phyloP scores from a whole-genome alignment of 2,888 invertebrate genomes.

The Myopa testacea region DNA sequence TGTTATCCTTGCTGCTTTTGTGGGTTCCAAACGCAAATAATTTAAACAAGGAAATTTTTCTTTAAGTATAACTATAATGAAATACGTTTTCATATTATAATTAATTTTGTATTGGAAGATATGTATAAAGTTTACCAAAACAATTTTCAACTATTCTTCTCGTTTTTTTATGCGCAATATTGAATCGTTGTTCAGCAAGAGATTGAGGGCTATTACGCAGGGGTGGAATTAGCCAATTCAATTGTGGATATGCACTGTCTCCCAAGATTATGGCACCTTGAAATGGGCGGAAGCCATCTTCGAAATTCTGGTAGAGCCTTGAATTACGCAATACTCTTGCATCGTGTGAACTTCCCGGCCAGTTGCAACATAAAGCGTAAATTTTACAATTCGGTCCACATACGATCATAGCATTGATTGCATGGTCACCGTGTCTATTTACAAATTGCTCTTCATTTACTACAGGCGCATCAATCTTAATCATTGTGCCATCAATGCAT shows the following conservation, averaged over 20 bases:
- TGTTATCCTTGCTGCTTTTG: background rate
- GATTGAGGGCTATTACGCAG: background rate
- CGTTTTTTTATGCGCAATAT: background rate
- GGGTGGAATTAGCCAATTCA: conserved; percentile 20
- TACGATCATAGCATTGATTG: background rate
- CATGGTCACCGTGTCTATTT: conserved; percentile 36
- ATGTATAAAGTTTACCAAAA: too few species aligned
- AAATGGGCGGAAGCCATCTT: too few species aligned
- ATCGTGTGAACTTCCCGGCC: too few species aligned
- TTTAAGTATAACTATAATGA: conserved; percentile 3
- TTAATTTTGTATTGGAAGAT: too few species aligned
- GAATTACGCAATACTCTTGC: too few species aligned
- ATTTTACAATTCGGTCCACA: too few species aligned
- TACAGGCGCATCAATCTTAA: conserved; percentile 35
- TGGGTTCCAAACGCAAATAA: conserved; percentile 7
- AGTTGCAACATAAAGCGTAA: too few species aligned
- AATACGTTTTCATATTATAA: too few species aligned
- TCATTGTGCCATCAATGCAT: conserved; percentile 38
- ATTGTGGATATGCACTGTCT: conserved; percentile 16
- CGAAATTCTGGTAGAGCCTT: too few species aligned
- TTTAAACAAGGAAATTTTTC: conserved; percentile 20
- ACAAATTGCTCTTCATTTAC: conserved; percentile 40
- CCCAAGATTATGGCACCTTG: background rate
- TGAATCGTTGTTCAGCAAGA: background rate
- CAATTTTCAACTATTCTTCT: background rate